Percentiles rank a stretch among this genome's conserved stretches.
Conservation (phyloP, 2,797 vertebrate genomes). For the Lepilemur ruficaudatus region DNA sequence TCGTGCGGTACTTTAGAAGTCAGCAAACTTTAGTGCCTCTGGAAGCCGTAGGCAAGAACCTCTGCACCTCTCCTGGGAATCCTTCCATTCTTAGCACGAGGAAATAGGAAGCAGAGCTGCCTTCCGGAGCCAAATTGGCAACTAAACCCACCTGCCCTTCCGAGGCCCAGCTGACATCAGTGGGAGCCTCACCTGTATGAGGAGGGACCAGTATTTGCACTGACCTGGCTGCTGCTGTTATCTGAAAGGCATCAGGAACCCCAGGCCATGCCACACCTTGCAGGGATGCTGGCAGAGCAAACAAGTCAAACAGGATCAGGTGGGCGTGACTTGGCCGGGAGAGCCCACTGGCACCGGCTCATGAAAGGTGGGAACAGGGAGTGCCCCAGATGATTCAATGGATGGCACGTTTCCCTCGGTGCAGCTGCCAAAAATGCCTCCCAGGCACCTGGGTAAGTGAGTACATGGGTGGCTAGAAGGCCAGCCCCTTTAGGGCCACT, state of each 20-base stretch:
- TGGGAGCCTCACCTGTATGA: neutral
- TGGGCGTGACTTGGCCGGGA: conserved; percentile 31
- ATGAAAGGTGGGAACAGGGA: conserved; percentile 56
- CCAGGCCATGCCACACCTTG: neutral
- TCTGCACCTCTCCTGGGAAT: neutral
- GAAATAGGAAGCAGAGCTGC: neutral
- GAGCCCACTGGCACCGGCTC: conserved; percentile 27
- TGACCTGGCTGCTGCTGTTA: neutral
- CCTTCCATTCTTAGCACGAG: neutral
- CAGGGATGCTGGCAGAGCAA: conserved; percentile 36
- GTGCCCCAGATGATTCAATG: conserved; percentile 66
- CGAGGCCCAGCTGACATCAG: neutral
- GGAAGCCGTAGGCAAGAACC: neutral
- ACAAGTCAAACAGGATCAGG: conserved; percentile 69
- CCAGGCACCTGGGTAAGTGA: conserved; percentile 38
- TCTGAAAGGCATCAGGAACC: neutral
- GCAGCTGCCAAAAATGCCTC: conserved; percentile 57
- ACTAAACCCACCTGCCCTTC: neutral
- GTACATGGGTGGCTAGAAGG: conserved; percentile 15
- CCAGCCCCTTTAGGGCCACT: neutral
- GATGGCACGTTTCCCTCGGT: conserved; percentile 41
- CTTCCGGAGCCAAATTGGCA: conserved; percentile 23
- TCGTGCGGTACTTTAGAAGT: neutral
- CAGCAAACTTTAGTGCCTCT: neutral
- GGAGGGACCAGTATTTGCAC: neutral